These are phyloP conservation scores for Ara ararauna DNA, from an alignment of 2,797 vertebrate species.

Conservation along the genomic window DNA sequence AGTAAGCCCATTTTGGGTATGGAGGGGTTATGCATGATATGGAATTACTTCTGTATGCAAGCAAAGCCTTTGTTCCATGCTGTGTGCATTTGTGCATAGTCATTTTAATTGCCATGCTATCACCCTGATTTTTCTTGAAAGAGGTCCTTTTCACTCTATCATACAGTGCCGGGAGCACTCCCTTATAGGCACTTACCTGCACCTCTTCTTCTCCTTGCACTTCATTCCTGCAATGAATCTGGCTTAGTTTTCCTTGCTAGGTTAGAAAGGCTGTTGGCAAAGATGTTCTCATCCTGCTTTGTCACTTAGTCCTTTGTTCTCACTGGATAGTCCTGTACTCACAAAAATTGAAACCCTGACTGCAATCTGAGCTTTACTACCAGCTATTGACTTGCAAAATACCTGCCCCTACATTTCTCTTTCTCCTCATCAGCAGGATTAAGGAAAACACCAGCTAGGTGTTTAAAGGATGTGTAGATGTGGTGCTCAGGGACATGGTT, in stretches of 20 bases:
- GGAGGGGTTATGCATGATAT: background rate
- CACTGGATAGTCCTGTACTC: background rate
- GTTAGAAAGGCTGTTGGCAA: background rate
- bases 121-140: background rate
- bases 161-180: background rate
- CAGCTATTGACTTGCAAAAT: background rate
- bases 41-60: background rate
- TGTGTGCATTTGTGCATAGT: background rate
- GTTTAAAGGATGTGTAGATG: background rate
- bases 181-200: background rate
- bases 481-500: background rate
- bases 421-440: background rate
- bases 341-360: background rate
- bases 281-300: background rate
- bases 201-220: background rate
- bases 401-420: background rate
- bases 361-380: background rate
- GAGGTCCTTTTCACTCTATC: background rate
- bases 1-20: background rate
- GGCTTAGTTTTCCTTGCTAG: background rate
- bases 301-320: background rate
- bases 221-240: background rate
- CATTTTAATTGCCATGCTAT: background rate
- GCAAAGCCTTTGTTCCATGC: background rate
- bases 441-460: background rate